Conservation (phyloP, 1,140 invertebrate species). For the Thaumatotibia leucotreta region DNA sequence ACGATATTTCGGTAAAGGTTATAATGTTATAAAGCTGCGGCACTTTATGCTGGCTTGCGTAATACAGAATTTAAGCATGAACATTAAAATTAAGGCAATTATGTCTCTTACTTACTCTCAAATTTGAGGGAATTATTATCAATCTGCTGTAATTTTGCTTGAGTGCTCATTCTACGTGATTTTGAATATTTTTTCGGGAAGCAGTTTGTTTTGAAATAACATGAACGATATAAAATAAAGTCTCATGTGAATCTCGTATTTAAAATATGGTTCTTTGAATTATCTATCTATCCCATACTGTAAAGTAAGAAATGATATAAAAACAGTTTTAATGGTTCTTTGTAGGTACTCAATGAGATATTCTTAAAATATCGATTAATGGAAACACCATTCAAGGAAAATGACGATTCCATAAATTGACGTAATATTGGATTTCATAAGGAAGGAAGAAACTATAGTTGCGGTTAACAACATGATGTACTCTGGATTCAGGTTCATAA, state of each 20-base stretch:
- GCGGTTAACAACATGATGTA: background rate
- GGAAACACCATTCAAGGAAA: background rate
- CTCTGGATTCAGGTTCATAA: no score
- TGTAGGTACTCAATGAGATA: no score
- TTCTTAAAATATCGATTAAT: background rate
- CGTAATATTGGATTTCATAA: background rate
- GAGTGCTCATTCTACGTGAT: background rate
- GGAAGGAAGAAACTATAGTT: background rate
- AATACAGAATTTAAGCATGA: constrained; percentile 1
- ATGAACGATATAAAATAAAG: no score
- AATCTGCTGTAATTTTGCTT: background rate
- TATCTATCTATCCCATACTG: no score
- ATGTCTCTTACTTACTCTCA: background rate
- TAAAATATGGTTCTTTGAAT: no score
- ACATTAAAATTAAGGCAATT: background rate
- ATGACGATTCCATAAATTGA: background rate
- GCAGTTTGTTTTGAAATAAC: no score
- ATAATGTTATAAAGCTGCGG: constrained; percentile 11
- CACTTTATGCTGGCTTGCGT: constrained; percentile 2
- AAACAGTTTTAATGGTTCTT: background rate
- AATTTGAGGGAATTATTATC: constrained; percentile 4
- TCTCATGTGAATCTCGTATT: no score
- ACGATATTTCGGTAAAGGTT: constrained; percentile 12
- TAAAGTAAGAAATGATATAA: no score
- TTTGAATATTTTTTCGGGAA: no score